Percentiles rank a stretch among this genome's conserved stretches.
These are phyloP conservation scores for Thumatha senex DNA, from an alignment of 2,888 invertebrate genomes.

Conservation along the genomic window DNA sequence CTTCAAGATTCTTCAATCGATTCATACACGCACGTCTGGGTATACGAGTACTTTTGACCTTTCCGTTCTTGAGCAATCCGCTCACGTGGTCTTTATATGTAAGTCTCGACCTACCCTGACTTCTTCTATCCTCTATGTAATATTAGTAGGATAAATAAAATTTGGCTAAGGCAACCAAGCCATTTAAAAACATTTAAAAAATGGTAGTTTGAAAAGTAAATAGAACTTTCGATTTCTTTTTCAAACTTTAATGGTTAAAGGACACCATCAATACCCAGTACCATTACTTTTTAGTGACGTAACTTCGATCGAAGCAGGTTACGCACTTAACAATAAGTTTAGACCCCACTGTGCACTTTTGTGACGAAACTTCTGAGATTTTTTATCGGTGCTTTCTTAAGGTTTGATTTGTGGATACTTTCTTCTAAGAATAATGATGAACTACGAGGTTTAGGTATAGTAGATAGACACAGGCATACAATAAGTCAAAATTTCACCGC, in stretches of 20 bases:
- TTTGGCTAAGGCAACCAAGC: too few relatives aligned
- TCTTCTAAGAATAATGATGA: neutral
- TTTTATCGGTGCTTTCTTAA: neutral
- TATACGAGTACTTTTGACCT: too few relatives aligned
- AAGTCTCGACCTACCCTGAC: too few relatives aligned
- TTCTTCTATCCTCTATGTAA: too few relatives aligned
- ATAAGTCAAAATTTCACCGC: too few relatives aligned
- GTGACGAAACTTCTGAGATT: neutral
- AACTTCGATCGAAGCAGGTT: slow-evolving; percentile 2
- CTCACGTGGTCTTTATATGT: too few relatives aligned
- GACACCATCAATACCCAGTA: neutral
- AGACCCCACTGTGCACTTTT: neutral
- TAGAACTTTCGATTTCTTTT: neutral
- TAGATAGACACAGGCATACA: too few relatives aligned
- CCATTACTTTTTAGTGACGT: neutral
- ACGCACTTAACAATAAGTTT: slow-evolving; percentile 4
- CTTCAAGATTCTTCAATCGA: too few relatives aligned
- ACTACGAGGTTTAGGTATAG: neutral
- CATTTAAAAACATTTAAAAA: too few relatives aligned
- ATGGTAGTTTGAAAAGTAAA: slow-evolving; percentile 1
- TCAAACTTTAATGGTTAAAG: neutral
- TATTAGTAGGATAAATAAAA: too few relatives aligned
- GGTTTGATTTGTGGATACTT: slow-evolving; percentile 1
- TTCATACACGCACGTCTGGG: too few relatives aligned
- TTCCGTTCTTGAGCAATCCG: too few relatives aligned